A percentile compares a stretch with the other conserved stretches of the same genome.
Conservation (phyloP, 2,888 invertebrate species). For the Sericinus montela region DNA sequence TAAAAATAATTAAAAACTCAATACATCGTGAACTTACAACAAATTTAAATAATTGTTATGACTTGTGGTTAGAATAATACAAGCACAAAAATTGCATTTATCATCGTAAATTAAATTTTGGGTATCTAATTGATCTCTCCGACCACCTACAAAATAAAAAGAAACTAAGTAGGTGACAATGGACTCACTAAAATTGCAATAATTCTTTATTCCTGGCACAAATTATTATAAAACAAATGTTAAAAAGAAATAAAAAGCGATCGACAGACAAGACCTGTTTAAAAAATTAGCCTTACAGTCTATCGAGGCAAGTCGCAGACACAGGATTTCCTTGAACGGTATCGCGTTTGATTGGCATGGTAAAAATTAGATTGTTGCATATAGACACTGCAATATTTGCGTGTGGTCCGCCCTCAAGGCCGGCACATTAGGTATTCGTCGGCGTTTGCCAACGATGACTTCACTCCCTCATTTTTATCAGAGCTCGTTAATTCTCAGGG, state of each 20-base stretch:
- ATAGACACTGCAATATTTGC: constrained; percentile 21
- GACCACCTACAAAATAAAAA: too few relatives aligned
- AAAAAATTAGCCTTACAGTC: constrained; percentile 2
- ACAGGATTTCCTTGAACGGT: constrained; percentile 19
- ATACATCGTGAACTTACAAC: too few relatives aligned
- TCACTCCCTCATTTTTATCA: constrained; percentile 40
- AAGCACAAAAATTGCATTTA: too few relatives aligned
- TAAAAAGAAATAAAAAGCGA: constrained; percentile 1
- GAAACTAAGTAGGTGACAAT: too few relatives aligned
- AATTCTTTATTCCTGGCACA: too few relatives aligned
- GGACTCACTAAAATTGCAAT: too few relatives aligned
- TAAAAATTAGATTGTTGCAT: constrained; percentile 20
- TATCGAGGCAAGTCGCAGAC: constrained; percentile 6
- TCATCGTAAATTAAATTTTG: too few relatives aligned
- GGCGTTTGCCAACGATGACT: constrained; percentile 34
- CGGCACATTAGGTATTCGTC: constrained; percentile 36
- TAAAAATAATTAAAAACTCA: too few relatives aligned
- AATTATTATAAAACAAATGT: background rate
- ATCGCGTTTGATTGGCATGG: constrained; percentile 20
- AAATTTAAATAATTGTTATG: too few relatives aligned
- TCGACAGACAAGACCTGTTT: background rate
- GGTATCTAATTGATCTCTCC: too few relatives aligned
- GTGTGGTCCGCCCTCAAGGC: constrained; percentile 41
- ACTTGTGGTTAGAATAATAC: too few relatives aligned
- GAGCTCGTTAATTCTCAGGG: constrained; percentile 21